Conservation (phyloP, 2,888 invertebrate genomes). For the Ditylenchus weischeri region DNA sequence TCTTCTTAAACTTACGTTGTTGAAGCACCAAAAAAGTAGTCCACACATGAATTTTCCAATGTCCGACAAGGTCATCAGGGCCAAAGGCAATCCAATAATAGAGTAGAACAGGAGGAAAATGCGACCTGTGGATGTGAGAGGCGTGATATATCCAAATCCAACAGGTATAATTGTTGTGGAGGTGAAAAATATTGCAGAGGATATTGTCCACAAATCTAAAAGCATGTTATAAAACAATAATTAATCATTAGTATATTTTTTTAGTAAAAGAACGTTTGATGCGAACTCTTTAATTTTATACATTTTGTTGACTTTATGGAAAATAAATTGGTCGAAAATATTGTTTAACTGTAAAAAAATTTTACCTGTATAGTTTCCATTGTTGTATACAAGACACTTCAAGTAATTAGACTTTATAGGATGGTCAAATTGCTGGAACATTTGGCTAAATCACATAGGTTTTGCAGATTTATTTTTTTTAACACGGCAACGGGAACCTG, state of each 20-base stretch:
- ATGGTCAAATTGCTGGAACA: constrained; percentile 40
- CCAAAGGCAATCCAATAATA: constrained; percentile 49
- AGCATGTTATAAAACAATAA: neutral
- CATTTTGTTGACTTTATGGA: too few species aligned
- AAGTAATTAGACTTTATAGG: constrained; percentile 49
- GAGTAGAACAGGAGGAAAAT: constrained; percentile 49
- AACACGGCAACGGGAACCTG: too few species aligned
- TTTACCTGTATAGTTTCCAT: constrained; percentile 31
- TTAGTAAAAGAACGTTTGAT: too few species aligned
- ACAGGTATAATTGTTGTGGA: constrained; percentile 54
- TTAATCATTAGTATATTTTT: too few species aligned
- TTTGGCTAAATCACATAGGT: constrained; percentile 1
- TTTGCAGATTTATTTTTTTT: too few species aligned
- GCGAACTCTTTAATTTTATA: neutral
- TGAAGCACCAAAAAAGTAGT: constrained; percentile 39
- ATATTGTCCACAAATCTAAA: constrained; percentile 44
- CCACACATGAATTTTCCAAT: constrained; percentile 50
- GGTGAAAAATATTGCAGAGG: constrained; percentile 48
- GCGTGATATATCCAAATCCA: constrained; percentile 52
- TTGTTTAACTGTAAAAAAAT: too few species aligned
- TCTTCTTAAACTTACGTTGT: constrained; percentile 24
- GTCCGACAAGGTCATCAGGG: constrained; percentile 52
- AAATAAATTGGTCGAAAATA: too few species aligned
- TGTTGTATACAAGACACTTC: constrained; percentile 40
- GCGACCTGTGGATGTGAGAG: constrained; percentile 46